Conservation (phyloP, 1,140 invertebrate species). For the Drosophila kikkawai region DNA sequence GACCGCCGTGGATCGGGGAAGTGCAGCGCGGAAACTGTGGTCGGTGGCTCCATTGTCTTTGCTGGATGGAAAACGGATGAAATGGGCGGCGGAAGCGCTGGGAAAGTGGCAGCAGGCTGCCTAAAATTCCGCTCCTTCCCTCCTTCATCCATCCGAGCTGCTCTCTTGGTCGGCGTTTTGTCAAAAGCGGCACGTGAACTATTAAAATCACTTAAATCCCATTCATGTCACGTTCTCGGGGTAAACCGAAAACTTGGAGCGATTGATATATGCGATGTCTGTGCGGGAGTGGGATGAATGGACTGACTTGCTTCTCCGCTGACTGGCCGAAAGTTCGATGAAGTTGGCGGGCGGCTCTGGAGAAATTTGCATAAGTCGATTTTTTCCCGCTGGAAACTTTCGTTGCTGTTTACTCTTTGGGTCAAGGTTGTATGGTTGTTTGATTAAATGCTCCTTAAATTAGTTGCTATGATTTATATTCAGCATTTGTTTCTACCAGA, state of each 20-base stretch:
- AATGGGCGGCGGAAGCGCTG: conserved; percentile 50
- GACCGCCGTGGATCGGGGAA: conserved; percentile 17
- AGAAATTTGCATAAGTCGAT: conserved; percentile 59
- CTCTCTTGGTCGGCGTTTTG: conserved; percentile 62
- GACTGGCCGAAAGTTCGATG: conserved; percentile 37
- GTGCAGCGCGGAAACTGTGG: conserved; percentile 61
- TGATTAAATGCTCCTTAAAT: conserved; percentile 15
- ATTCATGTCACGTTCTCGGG: conserved; percentile 76
- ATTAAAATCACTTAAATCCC: conserved; percentile 83
- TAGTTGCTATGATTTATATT: conserved; percentile 6
- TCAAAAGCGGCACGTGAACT: conserved; percentile 81
- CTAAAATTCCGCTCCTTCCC: conserved; percentile 33
- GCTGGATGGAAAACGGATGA: conserved; percentile 24
- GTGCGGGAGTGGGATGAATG: conserved; percentile 55
- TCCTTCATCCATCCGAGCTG: not conserved
- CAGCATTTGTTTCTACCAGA: not conserved
- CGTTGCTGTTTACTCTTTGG: conserved; percentile 22
- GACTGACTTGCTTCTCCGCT: conserved; percentile 45
- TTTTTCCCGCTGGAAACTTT: conserved; percentile 17
- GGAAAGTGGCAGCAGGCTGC: conserved; percentile 27
- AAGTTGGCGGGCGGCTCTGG: conserved; percentile 25
- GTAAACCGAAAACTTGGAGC: conserved; percentile 63
- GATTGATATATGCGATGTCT: conserved; percentile 73
- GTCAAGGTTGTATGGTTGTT: conserved; percentile 32
- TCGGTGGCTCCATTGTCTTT: conserved; percentile 49